Base-by-base conservation (phyloP, 35 echinoderm and acorn worm species). In the Apostichopus parvimensis region DNA sequence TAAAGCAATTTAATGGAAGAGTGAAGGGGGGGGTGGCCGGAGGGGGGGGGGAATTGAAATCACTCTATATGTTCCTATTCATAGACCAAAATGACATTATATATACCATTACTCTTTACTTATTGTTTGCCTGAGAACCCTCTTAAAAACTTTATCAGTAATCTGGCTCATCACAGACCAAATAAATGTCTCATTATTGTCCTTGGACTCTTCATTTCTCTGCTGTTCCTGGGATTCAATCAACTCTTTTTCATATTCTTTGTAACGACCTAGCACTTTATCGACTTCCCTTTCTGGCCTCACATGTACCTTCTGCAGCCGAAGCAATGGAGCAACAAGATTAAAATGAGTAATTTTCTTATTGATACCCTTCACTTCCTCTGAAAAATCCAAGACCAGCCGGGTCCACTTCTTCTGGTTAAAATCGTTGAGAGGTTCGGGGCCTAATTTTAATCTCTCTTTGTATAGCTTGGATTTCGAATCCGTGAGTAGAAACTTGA, bases 381-480 rank as follows among this genome's bases (percentile, higher is more conserved):
- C 92, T 5, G 20, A 73, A 86, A 98, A 98, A 13, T 83, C 68
- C 25, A 77, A 53, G 17, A 77, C 26, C 0, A 98, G 57, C 28
- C 71, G 57, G 9, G 59, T 55, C 96, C 96, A 98, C 59, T 94
- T 95, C 12, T 80, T 93, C 25, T 66, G 54, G 71, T 98, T 95
- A 66, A 75, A 94, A 24, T 79, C 56, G 56, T 95, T 94, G 20
- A 98, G 78, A 0, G 96, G 96, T 79, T 94, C 96, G 1, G 77
- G 83, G 22, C 96, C 96, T 14, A 98, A 80, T 55, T 98, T 98
- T 5, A 92, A 61, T 59, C 96, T 95, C 57, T 94, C 96, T 65
- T 87, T 86, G 22, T 92, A 78, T 1, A 98, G 68, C 6, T 79
- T 52, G 1, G 80, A 54, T 57, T 93, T 94, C 8, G 79, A 17